Base-by-base conservation (phyloP, 2,888 invertebrate genomes). In the Drosophila formosana region DNA sequence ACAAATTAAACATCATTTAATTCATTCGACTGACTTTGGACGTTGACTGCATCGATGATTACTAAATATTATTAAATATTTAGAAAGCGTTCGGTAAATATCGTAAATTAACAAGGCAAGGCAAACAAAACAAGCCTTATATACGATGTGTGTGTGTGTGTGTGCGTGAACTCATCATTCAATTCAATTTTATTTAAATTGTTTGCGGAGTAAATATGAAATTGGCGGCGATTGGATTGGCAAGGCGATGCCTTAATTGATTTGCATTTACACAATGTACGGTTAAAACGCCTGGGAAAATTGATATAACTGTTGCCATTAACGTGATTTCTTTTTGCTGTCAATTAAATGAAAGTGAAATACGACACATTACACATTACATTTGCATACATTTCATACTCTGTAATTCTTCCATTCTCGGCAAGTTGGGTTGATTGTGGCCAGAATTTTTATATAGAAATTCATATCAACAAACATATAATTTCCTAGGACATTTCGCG, bases 291-390 rank as follows among this genome's bases (percentile, higher is more conserved):
- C 56, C 13, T 26, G 62, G 34, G 50, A 56, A 72, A 69, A 70
- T 57, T 52, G 47, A 57, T 50, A 51, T 57, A 63, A 69, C 63
- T 39, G 62, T 68, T 32, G 62, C 51, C 46, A 62, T 75, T 83
- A 66, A 75, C 68, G 34, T 66, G 71, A 77, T 78, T 82, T 80
- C 70, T 64, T 56, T 69, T 62, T 43, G 62, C 57, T 80, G 86
- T 75, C 80, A 88, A 85, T 83, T 82, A 72, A 88, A 69, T 55
- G 88, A 88, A 85, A 83, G 88, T 78, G 80, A 83, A 88, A 75
- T 43, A 57, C 39, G 56, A 53, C 32, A 23, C 18, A 58, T 32
- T 8, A 37, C n/a, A 37, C 34, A 37, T n/a, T 11, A 26, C 11
- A 56, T 30, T 66, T 50, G 26, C 13, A 50, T 66, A 30, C 23